A percentile compares a stretch with the other conserved stretches of the same genome.
phyloP scores from a whole-genome alignment of 2,797 vertebrate genomes.

The Eulemur albifrons region DNA sequence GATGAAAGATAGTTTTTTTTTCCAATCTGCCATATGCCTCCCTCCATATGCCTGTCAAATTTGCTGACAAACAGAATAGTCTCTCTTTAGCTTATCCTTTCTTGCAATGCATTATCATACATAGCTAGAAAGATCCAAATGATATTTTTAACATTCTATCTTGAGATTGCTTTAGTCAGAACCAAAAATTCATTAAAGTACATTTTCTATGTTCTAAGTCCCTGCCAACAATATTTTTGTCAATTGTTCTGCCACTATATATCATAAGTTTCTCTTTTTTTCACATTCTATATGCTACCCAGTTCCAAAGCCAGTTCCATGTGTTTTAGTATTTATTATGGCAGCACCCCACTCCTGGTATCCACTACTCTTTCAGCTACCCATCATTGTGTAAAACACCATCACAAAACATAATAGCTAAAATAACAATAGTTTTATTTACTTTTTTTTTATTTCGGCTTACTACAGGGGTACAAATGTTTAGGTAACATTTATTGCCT shows the following conservation, averaged over 20 bases:
- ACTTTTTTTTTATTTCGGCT: background rate
- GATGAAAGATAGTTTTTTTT: slow-evolving; percentile 18
- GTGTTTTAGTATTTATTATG: background rate
- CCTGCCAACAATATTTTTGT: background rate
- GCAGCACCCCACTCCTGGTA: background rate
- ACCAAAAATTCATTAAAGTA: slow-evolving; percentile 1
- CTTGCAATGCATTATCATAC: background rate
- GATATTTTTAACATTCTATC: slow-evolving; percentile 16
- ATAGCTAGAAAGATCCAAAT: background rate
- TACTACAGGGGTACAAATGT: no score
- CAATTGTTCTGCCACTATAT: background rate
- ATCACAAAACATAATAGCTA: background rate
- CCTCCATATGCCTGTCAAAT: slow-evolving; percentile 5
- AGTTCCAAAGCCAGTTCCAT: background rate
- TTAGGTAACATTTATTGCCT: no score
- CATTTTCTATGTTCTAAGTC: background rate
- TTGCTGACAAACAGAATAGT: slow-evolving; percentile 29
- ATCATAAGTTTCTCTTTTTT: background rate
- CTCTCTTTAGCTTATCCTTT: background rate
- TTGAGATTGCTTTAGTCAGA: background rate
- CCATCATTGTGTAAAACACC: background rate
- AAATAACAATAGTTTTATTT: background rate
- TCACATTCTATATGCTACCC: background rate
- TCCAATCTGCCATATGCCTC: background rate
- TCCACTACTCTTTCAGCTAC: background rate